Percentiles rank a stretch among this genome's conserved stretches.
These are phyloP conservation scores for Spongia lamella DNA, from an alignment of 37 sponge, comb jelly and placozoan genomes.

Conservation along the genomic window DNA sequence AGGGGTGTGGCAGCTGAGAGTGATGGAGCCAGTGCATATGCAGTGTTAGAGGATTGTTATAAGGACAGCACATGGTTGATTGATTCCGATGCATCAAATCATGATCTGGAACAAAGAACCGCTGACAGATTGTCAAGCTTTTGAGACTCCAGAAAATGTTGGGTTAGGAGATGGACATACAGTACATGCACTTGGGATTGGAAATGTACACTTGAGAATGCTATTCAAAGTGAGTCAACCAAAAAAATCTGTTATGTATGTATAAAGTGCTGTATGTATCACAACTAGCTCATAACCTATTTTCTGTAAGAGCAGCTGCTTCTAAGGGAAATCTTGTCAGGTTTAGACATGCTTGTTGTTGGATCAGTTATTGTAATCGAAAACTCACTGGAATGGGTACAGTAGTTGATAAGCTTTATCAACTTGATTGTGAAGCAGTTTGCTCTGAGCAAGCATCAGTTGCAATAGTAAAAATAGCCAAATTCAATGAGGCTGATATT, in stretches of 20 bases:
- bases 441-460: too few relatives aligned
- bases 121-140: not conserved
- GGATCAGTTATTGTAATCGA: constrained; percentile 15
- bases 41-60: too few relatives aligned
- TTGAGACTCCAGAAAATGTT: constrained; percentile 3
- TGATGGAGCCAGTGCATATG: not conserved
- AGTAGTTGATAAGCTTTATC: too few relatives aligned
- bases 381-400: too few relatives aligned
- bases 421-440: too few relatives aligned
- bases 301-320: constrained; percentile 13
- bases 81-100: constrained; percentile 2
- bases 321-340: constrained; percentile 1
- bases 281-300: constrained; percentile 2
- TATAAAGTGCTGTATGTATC: too few relatives aligned
- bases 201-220: not conserved
- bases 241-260: too few relatives aligned
- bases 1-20: too few relatives aligned
- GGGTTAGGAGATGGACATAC: constrained; percentile 1
- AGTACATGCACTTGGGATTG: not conserved
- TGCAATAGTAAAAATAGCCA: too few relatives aligned
- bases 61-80: too few relatives aligned
- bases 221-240: too few relatives aligned
- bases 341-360: constrained; percentile 2
- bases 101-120: constrained; percentile 9
- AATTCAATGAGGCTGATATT: too few relatives aligned